A percentile compares a stretch with the other conserved stretches of the same genome.
Evolutionary conservation across 2,797 vertebrate species (phyloP).

Genomic region (Cossypha polioptera): DNA sequence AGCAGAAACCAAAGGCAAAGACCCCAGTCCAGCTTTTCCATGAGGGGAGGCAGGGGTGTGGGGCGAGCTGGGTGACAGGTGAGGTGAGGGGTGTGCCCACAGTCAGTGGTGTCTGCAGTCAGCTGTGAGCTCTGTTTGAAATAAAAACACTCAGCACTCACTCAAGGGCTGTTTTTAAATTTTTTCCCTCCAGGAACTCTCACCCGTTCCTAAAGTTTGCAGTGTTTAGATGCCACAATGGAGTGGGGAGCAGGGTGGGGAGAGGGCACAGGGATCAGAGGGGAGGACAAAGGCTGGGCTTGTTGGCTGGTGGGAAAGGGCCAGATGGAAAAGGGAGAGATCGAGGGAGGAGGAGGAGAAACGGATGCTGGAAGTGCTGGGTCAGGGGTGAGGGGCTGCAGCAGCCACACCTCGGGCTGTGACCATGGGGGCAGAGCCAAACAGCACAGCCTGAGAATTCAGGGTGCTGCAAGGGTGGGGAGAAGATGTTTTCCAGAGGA

Average conservation of each 20-base stretch:
- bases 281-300: not conserved
- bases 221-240: not conserved
- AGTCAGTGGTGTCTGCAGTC: not conserved
- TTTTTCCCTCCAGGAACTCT: not conserved
- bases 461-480: not conserved
- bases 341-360: not conserved
- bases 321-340: not conserved
- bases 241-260: not conserved
- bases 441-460: not conserved
- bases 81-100: not conserved
- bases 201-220: not conserved
- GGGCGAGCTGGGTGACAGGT: fast-evolving
- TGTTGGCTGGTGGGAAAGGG: not conserved
- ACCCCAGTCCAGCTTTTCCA: fast-evolving
- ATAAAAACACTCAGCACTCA: fast-evolving
- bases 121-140: not conserved
- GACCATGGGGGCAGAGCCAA: not conserved
- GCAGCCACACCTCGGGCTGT: not conserved
- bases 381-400: conserved; percentile 1
- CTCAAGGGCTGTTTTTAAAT: fast-evolving
- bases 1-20: not conserved
- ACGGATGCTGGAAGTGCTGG: not conserved
- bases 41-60: not conserved
- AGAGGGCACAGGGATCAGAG: not conserved
- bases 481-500: not conserved